These are phyloP conservation scores for Abrostola tripartita DNA, from an alignment of 2,888 invertebrate species.

Conservation along the genomic window DNA sequence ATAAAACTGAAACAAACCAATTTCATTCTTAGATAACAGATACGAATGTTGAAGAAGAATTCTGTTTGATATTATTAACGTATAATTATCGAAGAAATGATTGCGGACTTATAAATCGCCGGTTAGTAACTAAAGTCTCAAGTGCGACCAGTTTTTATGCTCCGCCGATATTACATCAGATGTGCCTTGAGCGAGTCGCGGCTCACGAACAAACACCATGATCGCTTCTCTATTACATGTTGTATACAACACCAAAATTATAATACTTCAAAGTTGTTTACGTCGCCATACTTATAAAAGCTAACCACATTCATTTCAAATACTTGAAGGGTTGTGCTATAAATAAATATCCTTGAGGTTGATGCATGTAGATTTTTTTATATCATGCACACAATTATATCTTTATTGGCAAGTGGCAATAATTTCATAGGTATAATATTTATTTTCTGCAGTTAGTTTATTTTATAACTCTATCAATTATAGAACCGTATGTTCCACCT, in stretches of 20 bases:
- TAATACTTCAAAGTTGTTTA: conserved; percentile 14
- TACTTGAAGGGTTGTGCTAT: neutral
- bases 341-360: neutral
- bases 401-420: no score
- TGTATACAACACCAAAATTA: conserved; percentile 26
- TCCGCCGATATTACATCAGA: conserved; percentile 70
- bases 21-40: conserved; percentile 8
- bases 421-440: conserved; percentile 8
- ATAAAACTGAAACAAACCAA: conserved; percentile 14
- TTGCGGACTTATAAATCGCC: conserved; percentile 51
- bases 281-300: conserved; percentile 7
- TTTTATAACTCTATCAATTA: conserved; percentile 36
- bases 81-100: conserved; percentile 54
- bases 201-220: conserved; percentile 50
- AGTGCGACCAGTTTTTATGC: conserved; percentile 79
- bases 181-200: conserved; percentile 58
- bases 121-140: conserved; percentile 70
- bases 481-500: conserved; percentile 34
- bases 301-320: neutral
- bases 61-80: conserved; percentile 27
- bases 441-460: conserved; percentile 23
- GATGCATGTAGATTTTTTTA: no score
- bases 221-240: conserved; percentile 18
- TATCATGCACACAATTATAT: no score
- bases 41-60: conserved; percentile 20